Base-by-base conservation (phyloP, 2,888 invertebrate genomes). In the Amphipyra tragopoginis region DNA sequence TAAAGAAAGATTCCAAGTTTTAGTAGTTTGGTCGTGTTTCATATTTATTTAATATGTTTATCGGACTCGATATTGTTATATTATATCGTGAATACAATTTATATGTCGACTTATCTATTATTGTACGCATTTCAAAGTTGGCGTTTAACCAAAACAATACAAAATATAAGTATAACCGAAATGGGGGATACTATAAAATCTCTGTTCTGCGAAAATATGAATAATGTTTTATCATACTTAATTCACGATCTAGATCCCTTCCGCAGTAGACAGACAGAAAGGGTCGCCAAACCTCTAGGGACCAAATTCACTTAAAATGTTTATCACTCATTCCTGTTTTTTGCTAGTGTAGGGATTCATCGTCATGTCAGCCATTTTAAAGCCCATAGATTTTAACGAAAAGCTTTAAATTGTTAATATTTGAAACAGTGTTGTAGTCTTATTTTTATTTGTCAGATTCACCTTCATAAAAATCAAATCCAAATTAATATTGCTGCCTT, bases 201-300 rank as follows among this genome's bases (percentile, higher is more conserved):
- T 29, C 39, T 36, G 38, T 58, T 54, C 39, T 7, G 8, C 2
- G 53, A 34, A 59, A 53, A 58, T 43, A 45, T 43, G 34, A 61
- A 61, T 60, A 49, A 50, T 43, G 36, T 29, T 67, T 45, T 51
- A 36, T 51, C 62, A 52, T 61, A 57, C 34, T 47, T 50, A 47
- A 56, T 70, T 74, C 50, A 52, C 29, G 34, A 70, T 57, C 55
- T 68, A 52, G 50, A 48, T 70, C 51, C 36, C 42, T 72, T 56
- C 40, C 33, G 53, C 49, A 11, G 26, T 49, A 34, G n/a, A 8
- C 40, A 66, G 53, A 53, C 42, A 43, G 56, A 4, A 8, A 44
- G 42, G 68, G 50, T 29, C 2, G 9, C 7, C 29, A 50, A 50
- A 29, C 53, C 58, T 43, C 49, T 42, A 2, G 57, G 42, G 57